Evolutionary conservation across 1,140 invertebrate species (phyloP).

Genomic region (Cydia amplana): DNA sequence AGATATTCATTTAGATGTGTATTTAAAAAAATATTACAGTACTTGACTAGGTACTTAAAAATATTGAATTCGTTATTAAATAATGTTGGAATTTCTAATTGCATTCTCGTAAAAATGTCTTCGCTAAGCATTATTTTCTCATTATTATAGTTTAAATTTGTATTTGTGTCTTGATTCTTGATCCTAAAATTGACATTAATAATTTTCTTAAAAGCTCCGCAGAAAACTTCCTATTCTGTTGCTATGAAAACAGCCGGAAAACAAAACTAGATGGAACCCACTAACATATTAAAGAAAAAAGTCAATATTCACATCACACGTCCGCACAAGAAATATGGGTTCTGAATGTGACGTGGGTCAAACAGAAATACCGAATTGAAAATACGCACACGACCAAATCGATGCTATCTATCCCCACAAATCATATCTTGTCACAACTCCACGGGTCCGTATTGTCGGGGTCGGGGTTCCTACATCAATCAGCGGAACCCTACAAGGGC

Average conservation of each 20-base stretch:
- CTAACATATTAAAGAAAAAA: background rate
- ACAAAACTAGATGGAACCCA: background rate
- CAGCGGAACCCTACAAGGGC: slow-evolving; percentile 10
- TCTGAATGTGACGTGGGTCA: background rate
- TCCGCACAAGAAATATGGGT: background rate
- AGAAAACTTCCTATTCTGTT: too few species aligned
- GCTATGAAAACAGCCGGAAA: background rate
- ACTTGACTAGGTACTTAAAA: too few species aligned
- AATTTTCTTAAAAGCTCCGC: too few species aligned
- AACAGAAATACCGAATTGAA: slow-evolving; percentile 20
- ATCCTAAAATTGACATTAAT: too few species aligned
- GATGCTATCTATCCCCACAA: slow-evolving; percentile 11
- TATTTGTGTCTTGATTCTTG: background rate
- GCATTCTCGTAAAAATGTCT: too few species aligned
- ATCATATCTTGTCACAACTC: slow-evolving; percentile 22
- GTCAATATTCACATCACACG: background rate
- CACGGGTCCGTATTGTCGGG: slow-evolving; percentile 4
- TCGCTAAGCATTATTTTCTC: too few species aligned
- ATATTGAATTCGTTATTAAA: too few species aligned
- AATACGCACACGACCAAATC: background rate
- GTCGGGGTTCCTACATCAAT: slow-evolving; percentile 23
- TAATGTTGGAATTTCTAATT: too few species aligned
- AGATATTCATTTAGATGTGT: too few species aligned
- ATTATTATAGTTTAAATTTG: background rate
- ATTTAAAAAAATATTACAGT: too few species aligned